Conservation (phyloP, 2,888 invertebrate species). For the Rhogogaster chlorosoma region DNA sequence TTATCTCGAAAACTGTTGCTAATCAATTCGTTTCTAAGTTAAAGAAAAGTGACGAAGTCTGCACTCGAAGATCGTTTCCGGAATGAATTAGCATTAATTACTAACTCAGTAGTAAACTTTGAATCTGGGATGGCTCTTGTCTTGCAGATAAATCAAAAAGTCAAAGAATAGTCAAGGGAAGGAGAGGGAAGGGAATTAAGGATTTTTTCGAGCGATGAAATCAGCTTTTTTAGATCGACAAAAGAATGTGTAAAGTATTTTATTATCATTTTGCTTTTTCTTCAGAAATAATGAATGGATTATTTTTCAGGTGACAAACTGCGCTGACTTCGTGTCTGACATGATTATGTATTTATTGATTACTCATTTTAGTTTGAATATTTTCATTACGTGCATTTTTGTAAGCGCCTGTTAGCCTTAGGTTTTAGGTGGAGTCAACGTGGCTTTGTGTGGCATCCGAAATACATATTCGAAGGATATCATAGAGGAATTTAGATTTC, state of each 20-base stretch:
- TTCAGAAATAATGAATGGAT: background rate
- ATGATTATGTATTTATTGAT: background rate
- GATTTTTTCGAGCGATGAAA: background rate
- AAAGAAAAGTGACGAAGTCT: constrained; percentile 30
- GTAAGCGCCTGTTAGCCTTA: constrained; percentile 67
- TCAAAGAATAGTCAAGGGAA: background rate
- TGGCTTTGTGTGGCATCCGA: constrained; percentile 64
- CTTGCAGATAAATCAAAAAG: background rate
- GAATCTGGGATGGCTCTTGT: background rate
- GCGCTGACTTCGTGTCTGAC: constrained; percentile 21
- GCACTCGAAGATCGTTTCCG: constrained; percentile 9
- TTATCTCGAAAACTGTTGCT: background rate
- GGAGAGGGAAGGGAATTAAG: too few species aligned
- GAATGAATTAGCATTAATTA: constrained; percentile 37
- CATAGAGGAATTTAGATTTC: constrained; percentile 29
- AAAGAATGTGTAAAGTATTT: background rate
- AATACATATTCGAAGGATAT: constrained; percentile 55
- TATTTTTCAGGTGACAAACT: background rate
- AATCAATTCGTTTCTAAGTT: constrained; percentile 31
- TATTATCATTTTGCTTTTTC: background rate
- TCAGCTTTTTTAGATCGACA: background rate
- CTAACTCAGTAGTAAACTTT: background rate
- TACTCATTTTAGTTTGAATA: constrained; percentile 30
- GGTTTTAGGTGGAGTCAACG: constrained; percentile 67
- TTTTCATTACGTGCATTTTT: constrained; percentile 60